Percentiles rank a stretch among this genome's conserved stretches.
phyloP scores from a whole-genome alignment of 2,797 vertebrate genomes.

The Danionella dracula region DNA sequence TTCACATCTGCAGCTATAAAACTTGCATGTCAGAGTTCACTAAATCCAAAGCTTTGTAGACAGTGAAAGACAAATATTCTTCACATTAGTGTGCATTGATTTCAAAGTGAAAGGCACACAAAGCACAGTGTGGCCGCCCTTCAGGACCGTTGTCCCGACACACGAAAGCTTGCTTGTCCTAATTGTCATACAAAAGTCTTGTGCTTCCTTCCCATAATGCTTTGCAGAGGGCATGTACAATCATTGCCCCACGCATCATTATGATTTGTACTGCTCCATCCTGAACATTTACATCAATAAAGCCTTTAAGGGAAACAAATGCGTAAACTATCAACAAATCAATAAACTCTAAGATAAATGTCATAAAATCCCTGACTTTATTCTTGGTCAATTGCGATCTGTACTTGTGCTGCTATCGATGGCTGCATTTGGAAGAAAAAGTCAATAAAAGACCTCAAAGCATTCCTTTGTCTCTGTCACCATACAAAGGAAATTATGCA shows the following conservation, averaged over 20 bases:
- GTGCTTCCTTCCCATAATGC: conserved; percentile 10
- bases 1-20: not conserved
- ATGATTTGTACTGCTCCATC: conserved; percentile 12
- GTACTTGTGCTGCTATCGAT: conserved; percentile 39
- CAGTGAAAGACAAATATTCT: conserved; percentile 3
- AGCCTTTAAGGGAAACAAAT: conserved; percentile 22
- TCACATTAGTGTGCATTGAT: not conserved
- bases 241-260: conserved; percentile 20
- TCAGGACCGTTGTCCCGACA: not conserved
- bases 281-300: conserved; percentile 7
- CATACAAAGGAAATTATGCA: conserved; percentile 8
- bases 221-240: conserved; percentile 20
- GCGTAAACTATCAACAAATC: conserved; percentile 29
- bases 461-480: conserved; percentile 42
- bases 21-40: not conserved
- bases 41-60: not conserved
- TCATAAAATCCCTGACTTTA: conserved; percentile 17
- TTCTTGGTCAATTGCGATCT: conserved; percentile 21
- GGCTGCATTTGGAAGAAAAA: conserved; percentile 27
- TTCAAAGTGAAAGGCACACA: not conserved
- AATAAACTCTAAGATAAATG: conserved; percentile 32
- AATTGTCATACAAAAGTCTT: conserved; percentile 14
- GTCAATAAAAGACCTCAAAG: conserved; percentile 43
- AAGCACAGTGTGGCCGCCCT: not conserved
- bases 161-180: conserved; percentile 18